Evolutionary conservation across 2,113 vertebrate genomes (phyloP).

Genomic region (Cricetomys ansorgei): DNA sequence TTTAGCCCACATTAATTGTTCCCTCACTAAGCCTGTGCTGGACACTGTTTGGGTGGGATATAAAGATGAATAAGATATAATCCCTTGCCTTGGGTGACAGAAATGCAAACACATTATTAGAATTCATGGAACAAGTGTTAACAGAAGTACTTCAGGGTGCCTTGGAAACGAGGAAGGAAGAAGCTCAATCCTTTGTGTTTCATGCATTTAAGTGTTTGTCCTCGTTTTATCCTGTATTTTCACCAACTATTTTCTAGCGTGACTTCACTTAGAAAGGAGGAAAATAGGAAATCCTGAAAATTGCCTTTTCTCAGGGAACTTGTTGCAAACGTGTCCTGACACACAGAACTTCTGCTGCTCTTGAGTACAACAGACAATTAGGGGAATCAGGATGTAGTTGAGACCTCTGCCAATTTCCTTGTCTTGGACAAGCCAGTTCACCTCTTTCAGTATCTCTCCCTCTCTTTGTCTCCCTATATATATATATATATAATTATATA

Average conservation of each 20-base stretch:
- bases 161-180: constrained; percentile 16
- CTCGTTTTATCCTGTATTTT: not conserved
- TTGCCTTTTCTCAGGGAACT: not conserved
- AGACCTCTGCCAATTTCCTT: not conserved
- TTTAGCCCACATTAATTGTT: constrained; percentile 15
- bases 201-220: constrained; percentile 25
- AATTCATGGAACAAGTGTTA: constrained; percentile 46
- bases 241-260: not conserved
- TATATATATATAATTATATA: too few relatives aligned
- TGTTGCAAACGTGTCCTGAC: not conserved
- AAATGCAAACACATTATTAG: constrained; percentile 53
- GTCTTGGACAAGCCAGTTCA: not conserved
- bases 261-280: constrained; percentile 46
- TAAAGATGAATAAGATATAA: constrained; percentile 52
- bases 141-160: constrained; percentile 51
- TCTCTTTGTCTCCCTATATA: not conserved
- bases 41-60: constrained; percentile 12
- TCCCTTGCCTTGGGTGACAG: constrained; percentile 15
- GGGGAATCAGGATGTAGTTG: not conserved
- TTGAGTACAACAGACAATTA: not conserved
- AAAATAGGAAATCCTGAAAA: constrained; percentile 25
- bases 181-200: constrained; percentile 7
- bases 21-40: not conserved
- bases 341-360: not conserved
- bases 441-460: not conserved